phyloP scores from a whole-genome alignment of 2,113 vertebrate genomes.

The Rhinichthys klamathensis region DNA sequence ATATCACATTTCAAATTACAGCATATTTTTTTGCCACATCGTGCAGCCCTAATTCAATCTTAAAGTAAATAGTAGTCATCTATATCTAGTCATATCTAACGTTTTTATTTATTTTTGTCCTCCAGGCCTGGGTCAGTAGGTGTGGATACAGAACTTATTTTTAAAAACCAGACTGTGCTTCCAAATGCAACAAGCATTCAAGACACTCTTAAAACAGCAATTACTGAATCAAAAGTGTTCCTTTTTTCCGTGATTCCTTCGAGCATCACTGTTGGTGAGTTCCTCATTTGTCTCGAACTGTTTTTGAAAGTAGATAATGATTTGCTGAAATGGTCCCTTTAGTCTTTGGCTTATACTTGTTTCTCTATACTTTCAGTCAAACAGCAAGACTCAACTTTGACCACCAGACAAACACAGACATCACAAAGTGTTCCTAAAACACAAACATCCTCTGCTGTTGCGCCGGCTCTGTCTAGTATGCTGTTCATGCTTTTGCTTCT shows the following conservation, averaged over 20 bases:
- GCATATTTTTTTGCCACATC: no score
- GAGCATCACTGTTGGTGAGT: not conserved
- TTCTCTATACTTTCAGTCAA: not conserved
- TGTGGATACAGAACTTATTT: constrained; percentile 23
- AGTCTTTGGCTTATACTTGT: not conserved
- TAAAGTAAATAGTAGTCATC: no score
- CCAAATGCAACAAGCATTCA: not conserved
- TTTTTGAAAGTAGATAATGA: not conserved
- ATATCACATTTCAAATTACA: no score
- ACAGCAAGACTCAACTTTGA: not conserved
- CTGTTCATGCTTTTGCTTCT: not conserved
- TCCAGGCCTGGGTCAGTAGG: not conserved
- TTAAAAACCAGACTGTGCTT: constrained; percentile 6
- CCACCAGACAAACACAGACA: not conserved
- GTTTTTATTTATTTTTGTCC: not conserved
- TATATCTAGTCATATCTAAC: not conserved
- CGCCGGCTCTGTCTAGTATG: not conserved
- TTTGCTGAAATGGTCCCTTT: not conserved
- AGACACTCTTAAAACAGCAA: not conserved
- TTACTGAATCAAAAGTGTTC: not conserved
- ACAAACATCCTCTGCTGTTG: not conserved
- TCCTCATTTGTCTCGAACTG: not conserved
- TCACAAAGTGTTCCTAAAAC: not conserved
- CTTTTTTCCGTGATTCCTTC: not conserved
- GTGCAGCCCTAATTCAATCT: no score